These are phyloP conservation scores for Hypolimnas misippus DNA, from an alignment of 2,888 invertebrate species.

Conservation along the genomic window DNA sequence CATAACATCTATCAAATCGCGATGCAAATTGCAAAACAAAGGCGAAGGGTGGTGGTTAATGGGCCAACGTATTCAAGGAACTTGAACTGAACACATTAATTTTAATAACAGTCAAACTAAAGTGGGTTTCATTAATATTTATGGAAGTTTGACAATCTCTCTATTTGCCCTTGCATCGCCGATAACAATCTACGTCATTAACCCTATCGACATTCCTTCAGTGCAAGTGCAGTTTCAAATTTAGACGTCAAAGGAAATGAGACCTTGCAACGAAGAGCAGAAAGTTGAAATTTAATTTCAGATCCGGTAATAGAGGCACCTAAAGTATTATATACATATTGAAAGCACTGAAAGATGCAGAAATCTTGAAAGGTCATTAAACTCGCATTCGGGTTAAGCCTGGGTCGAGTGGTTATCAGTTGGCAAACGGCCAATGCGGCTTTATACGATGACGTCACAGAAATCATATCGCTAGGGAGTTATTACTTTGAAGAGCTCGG, in stretches of 20 bases:
- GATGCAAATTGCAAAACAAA: constrained; percentile 19
- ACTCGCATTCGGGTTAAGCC: constrained; percentile 69
- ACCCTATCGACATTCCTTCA: constrained; percentile 24
- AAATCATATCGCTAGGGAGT: constrained; percentile 44
- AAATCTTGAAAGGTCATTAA: constrained; percentile 72
- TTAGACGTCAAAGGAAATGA: constrained; percentile 10
- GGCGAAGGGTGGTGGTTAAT: constrained; percentile 40
- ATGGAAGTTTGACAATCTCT: constrained; percentile 56
- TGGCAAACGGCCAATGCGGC: constrained; percentile 73
- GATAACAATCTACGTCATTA: constrained; percentile 36
- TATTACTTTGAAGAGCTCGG: constrained; percentile 34
- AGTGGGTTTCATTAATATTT: constrained; percentile 70
- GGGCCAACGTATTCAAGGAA: constrained; percentile 50
- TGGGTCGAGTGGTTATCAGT: constrained; percentile 73
- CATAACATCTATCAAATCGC: constrained; percentile 9
- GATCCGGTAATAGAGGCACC: constrained; percentile 25
- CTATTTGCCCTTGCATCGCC: constrained; percentile 36
- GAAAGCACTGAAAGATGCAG: constrained; percentile 52
- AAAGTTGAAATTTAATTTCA: constrained; percentile 19
- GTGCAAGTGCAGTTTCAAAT: constrained; percentile 22
- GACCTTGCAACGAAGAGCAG: background rate
- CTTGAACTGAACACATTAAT: constrained; percentile 71
- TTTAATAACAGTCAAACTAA: constrained; percentile 69
- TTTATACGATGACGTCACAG: constrained; percentile 65
- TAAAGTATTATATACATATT: constrained; percentile 48